Conservation (phyloP, 2,797 vertebrate species). For the Pseudomugil tenellus region DNA sequence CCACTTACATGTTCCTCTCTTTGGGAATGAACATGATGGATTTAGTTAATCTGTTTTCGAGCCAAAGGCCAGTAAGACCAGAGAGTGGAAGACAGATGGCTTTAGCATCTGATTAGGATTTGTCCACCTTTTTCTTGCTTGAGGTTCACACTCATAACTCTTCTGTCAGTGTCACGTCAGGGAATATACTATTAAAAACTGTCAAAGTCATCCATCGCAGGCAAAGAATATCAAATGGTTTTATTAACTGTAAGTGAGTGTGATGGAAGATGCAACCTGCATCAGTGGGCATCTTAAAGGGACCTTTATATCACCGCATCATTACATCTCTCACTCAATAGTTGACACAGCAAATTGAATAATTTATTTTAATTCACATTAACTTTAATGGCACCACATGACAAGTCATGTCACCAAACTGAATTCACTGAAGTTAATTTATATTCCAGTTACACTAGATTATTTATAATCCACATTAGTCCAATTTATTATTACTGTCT, state of each 20-base stretch:
- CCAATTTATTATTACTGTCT: too few relatives aligned
- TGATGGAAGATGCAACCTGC: constrained; percentile 70
- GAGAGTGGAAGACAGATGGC: constrained; percentile 43
- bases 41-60: constrained; percentile 34
- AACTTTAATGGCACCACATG: too few relatives aligned
- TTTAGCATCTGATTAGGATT: constrained; percentile 38
- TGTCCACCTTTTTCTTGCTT: constrained; percentile 41
- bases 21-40: constrained; percentile 41
- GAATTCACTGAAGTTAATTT: too few relatives aligned
- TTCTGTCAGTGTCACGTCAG: constrained; percentile 31
- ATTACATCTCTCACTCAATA: constrained; percentile 35
- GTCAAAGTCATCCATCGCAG: constrained; percentile 67
- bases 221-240: constrained; percentile 61
- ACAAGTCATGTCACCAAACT: too few relatives aligned
- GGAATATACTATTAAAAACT: constrained; percentile 43
- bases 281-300: constrained; percentile 63
- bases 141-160: constrained; percentile 55
- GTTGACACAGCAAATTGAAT: background rate
- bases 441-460: too few relatives aligned
- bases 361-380: background rate
- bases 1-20: constrained; percentile 26
- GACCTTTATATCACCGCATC: constrained; percentile 52
- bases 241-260: constrained; percentile 70
- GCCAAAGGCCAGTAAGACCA: constrained; percentile 11
- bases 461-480: too few relatives aligned